phyloP scores from a whole-genome alignment of 2,797 vertebrate species.

The Distichodus sexfasciatus region DNA sequence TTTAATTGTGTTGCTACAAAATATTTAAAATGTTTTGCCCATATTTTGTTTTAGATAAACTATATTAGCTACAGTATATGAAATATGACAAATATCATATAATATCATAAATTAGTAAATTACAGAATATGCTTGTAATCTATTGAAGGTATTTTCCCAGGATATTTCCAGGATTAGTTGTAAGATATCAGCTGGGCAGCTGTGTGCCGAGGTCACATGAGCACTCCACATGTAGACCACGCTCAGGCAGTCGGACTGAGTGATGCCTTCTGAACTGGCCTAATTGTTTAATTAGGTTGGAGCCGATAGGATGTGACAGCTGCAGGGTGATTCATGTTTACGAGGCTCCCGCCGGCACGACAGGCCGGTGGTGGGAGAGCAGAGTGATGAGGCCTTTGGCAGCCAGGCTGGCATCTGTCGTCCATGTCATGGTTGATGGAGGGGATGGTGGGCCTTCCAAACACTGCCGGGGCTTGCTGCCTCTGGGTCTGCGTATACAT shows the following conservation, averaged over 20 bases:
- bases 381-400: conserved; percentile 68
- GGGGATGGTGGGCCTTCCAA: conserved; percentile 24
- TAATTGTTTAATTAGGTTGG: conserved; percentile 74
- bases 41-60: no score
- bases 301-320: conserved; percentile 64
- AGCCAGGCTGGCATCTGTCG: conserved; percentile 72
- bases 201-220: not conserved
- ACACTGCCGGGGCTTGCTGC: conserved; percentile 17
- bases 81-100: no score
- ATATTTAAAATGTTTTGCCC: no score
- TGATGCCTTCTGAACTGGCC: conserved; percentile 68
- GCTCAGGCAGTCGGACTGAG: conserved; percentile 32
- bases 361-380: conserved; percentile 54
- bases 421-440: conserved; percentile 48
- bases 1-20: no score
- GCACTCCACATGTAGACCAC: not conserved
- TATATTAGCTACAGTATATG: no score
- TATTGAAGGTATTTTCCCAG: no score
- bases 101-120: no score
- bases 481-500: not conserved
- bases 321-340: conserved; percentile 69
- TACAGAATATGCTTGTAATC: no score
- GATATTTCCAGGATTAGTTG: no score
- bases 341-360: conserved; percentile 63
- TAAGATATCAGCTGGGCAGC: not conserved